Conservation (phyloP, 2,797 vertebrate genomes). For the Benthosema pterotum region DNA sequence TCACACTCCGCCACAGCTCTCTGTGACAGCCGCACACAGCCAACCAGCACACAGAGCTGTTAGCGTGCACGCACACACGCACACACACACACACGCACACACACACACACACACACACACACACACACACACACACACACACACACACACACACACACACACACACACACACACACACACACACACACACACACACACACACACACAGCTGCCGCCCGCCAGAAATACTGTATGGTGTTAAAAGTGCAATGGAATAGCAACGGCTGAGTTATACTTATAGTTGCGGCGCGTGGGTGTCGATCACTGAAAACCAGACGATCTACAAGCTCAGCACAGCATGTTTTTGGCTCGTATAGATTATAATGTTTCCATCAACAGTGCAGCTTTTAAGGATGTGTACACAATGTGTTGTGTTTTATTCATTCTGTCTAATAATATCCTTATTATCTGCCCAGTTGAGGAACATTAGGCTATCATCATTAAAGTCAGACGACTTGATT, state of each 20-base stretch:
- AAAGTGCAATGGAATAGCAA: conserved; percentile 28
- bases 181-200: conserved; percentile 40
- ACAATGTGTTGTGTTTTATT: conserved; percentile 8
- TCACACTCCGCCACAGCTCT: conserved; percentile 36
- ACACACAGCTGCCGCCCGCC: conserved; percentile 14
- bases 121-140: no score
- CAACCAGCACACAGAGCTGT: no score
- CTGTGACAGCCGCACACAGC: not conserved
- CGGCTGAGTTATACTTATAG: not conserved
- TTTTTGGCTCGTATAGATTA: no score
- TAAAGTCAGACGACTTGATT: conserved; percentile 55
- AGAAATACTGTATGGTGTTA: conserved; percentile 8
- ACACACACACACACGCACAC: no score
- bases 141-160: no score
- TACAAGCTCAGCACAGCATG: no score
- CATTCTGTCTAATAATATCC: conserved; percentile 31
- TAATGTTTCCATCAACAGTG: no score
- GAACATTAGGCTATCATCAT: conserved; percentile 49
- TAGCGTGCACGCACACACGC: no score
- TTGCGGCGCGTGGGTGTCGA: no score
- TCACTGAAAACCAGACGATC: no score
- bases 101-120: no score
- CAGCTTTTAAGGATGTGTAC: not conserved
- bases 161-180: no score
- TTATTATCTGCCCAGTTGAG: conserved; percentile 17